Evolutionary conservation across 2,113 vertebrate species (phyloP).

Genomic region (Petrocephalus zakoni): DNA sequence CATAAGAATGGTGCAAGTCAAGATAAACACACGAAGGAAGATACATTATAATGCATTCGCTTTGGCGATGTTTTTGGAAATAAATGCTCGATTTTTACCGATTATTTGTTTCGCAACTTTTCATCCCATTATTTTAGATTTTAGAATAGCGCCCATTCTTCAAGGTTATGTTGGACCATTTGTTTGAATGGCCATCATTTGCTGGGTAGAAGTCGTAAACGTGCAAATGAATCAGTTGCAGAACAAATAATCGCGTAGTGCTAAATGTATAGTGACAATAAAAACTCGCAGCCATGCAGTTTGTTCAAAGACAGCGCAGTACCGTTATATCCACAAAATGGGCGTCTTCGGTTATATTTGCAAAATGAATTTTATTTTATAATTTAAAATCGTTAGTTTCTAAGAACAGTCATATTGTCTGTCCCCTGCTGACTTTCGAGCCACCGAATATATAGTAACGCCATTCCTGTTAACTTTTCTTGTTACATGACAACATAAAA

Average conservation of each 20-base stretch:
- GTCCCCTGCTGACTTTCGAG: neutral
- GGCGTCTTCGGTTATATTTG: neutral
- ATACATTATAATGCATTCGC: neutral
- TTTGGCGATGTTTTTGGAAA: neutral
- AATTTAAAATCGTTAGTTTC: neutral
- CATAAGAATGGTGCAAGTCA: neutral
- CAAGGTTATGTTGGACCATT: neutral
- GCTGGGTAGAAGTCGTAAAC: neutral
- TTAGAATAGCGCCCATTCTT: neutral
- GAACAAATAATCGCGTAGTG: neutral
- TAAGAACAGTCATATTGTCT: neutral
- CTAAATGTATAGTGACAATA: neutral
- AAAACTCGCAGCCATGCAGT: neutral
- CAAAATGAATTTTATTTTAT: neutral
- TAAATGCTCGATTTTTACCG: neutral
- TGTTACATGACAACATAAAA: neutral
- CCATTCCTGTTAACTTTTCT: neutral
- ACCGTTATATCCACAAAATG: neutral
- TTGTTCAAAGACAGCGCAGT: neutral
- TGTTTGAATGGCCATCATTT: neutral
- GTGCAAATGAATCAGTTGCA: neutral
- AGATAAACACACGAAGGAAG: neutral
- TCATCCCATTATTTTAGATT: neutral
- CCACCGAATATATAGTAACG: neutral
- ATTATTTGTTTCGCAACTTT: neutral